Base-by-base conservation (phyloP, 2,888 invertebrate genomes). In the Athetis lepigone region DNA sequence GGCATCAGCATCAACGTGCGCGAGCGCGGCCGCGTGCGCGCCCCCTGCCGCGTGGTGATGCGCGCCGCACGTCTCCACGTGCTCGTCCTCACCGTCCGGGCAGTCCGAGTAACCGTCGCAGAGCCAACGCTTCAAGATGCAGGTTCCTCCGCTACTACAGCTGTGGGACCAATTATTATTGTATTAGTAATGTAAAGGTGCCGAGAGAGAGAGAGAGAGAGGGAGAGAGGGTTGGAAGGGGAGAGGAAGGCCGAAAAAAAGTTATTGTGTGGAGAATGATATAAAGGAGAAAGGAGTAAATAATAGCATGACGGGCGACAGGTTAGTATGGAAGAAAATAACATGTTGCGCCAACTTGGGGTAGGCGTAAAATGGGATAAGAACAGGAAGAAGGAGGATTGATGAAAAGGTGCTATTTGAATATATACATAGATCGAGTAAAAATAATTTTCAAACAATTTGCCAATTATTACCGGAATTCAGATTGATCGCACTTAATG, bases 71-170 rank as follows among this genome's bases (percentile, higher is more conserved):
- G 74, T 43, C 0, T 73, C 73, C 2, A 85, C 83, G 0, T 77
- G 63, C 72, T 95, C 95, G 67, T 95, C 95, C 39, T 94, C 94
- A 0, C 92, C 94, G 1, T 79, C 82, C 0, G 92, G 87, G 63
- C 95, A 95, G 84, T 95, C 95, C 0, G 88, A 81, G 82, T 94
- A 95, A 1, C 95, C 95, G 64, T 95, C 95, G 75, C 95, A 95
- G 18, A 93, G 67, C 95, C 95, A 95, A 4, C 90, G 88, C 50
- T 88, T 91, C 16, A 86, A 82, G 46, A 95, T 90, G 70, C 95
- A 95, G n/a, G n/a, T n/a, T 1, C 86, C 85, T 5, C 94, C 93
- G 1, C 88, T 85, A 4, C 79, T 84, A 73, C 95, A 95, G 11
- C 95, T 95, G 84, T 42, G 58, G 46, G 70, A 42, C 33, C 50